These are phyloP conservation scores for Papilio helenus DNA, from an alignment of 1,140 invertebrate genomes.

Conservation along the genomic window DNA sequence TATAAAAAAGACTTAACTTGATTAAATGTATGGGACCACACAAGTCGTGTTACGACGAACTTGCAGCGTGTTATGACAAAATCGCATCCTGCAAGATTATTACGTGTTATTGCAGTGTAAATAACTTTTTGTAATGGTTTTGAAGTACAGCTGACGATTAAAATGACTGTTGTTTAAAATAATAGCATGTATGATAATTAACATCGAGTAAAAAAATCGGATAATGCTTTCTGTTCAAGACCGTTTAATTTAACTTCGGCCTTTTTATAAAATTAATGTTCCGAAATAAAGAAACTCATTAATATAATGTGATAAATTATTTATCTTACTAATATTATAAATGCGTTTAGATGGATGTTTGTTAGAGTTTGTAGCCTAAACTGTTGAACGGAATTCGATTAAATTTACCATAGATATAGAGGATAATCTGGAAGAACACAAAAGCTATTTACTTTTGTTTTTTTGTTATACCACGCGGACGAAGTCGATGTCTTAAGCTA, in stretches of 20 bases:
- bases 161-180: background rate
- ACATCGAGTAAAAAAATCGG: background rate
- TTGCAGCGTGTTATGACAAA: background rate
- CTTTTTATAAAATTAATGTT: background rate
- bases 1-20: slow-evolving; percentile 15
- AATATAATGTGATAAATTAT: background rate
- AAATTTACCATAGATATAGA: too few species aligned
- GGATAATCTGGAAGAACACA: too few species aligned
- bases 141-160: background rate
- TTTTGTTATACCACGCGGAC: too few species aligned
- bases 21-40: slow-evolving; percentile 25
- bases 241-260: background rate
- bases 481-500: too few species aligned
- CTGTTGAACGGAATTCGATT: too few species aligned
- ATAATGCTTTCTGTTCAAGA: background rate
- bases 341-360: too few species aligned
- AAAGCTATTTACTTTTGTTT: too few species aligned
- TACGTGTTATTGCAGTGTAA: slow-evolving; percentile 10
- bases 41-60: background rate
- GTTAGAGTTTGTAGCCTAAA: too few species aligned
- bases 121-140: background rate
- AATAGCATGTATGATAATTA: background rate
- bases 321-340: too few species aligned
- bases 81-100: background rate
- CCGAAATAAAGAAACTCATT: background rate